phyloP scores from a whole-genome alignment of 2,888 invertebrate species.

The Drosophila dives region DNA sequence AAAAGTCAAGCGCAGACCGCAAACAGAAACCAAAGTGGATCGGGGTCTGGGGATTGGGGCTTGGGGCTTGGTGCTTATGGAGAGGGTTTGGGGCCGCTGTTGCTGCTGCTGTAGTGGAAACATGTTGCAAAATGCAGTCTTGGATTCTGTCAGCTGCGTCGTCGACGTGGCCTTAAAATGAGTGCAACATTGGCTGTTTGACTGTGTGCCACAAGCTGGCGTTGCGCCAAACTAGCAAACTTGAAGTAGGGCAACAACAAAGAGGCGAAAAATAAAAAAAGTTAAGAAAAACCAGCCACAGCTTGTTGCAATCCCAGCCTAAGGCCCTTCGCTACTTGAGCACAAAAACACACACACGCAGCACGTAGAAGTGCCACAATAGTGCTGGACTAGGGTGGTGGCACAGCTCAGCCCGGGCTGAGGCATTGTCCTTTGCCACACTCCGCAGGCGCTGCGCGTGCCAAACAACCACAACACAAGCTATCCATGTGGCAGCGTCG shows the following conservation, averaged over 20 bases:
- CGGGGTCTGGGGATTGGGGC: conserved; percentile 15
- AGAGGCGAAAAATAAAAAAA: conserved; percentile 35
- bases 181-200: conserved; percentile 74
- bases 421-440: conserved; percentile 63
- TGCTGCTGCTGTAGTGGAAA: conserved; percentile 39
- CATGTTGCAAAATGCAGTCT: conserved; percentile 74
- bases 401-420: not conserved
- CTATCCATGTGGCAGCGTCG: conserved; percentile 27
- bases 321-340: conserved; percentile 77
- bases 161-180: conserved; percentile 71
- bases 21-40: conserved; percentile 58
- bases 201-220: conserved; percentile 65
- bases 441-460: conserved; percentile 71
- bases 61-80: conserved; percentile 11
- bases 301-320: conserved; percentile 61
- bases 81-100: not conserved
- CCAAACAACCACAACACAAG: conserved; percentile 58
- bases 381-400: conserved; percentile 21
- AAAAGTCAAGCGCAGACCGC: conserved; percentile 72
- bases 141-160: conserved; percentile 65
- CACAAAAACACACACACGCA: conserved; percentile 52
- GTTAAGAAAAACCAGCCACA: conserved; percentile 32
- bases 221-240: conserved; percentile 67
- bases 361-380: conserved; percentile 8
- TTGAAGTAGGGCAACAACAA: conserved; percentile 53